Evolutionary conservation across 2,888 invertebrate species (phyloP).

Genomic region (Mechanitis messenoides): DNA sequence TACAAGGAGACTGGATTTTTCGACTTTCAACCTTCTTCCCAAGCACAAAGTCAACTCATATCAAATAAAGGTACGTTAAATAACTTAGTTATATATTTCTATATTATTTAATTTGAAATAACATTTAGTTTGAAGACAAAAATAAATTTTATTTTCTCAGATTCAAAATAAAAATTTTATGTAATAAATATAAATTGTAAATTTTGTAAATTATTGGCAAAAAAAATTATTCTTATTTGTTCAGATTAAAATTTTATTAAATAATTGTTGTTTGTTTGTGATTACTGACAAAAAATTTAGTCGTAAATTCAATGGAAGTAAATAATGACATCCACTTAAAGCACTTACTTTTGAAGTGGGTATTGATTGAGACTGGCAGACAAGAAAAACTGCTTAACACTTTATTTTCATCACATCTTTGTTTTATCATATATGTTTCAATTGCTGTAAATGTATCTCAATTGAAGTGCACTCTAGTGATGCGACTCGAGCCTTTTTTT

Average conservation of each 20-base stretch:
- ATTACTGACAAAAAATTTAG: conserved; percentile 17
- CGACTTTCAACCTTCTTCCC: conserved; percentile 95
- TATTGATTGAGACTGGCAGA: conserved; percentile 27
- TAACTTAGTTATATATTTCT: neutral
- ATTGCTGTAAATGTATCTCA: too few species aligned
- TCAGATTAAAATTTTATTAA: neutral
- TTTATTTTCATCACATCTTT: neutral
- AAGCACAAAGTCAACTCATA: conserved; percentile 98
- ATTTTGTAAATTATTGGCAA: too few species aligned
- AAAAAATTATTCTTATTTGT: too few species aligned
- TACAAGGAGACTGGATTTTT: conserved; percentile 94
- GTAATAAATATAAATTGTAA: too few species aligned
- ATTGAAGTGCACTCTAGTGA: too few species aligned
- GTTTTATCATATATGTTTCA: neutral
- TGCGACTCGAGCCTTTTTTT: too few species aligned
- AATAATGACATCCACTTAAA: conserved; percentile 31
- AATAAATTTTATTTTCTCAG: too few species aligned
- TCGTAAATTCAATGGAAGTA: conserved; percentile 30
- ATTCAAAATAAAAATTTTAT: too few species aligned
- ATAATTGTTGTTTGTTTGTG: conserved; percentile 3
- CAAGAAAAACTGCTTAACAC: conserved; percentile 26
- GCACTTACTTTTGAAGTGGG: conserved; percentile 28
- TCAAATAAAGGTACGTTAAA: conserved; percentile 95
- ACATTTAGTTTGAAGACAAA: too few species aligned
- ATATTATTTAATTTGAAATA: too few species aligned